These are phyloP conservation scores for Hylaeus volcanicus DNA, from an alignment of 1,140 invertebrate genomes.

Conservation along the genomic window DNA sequence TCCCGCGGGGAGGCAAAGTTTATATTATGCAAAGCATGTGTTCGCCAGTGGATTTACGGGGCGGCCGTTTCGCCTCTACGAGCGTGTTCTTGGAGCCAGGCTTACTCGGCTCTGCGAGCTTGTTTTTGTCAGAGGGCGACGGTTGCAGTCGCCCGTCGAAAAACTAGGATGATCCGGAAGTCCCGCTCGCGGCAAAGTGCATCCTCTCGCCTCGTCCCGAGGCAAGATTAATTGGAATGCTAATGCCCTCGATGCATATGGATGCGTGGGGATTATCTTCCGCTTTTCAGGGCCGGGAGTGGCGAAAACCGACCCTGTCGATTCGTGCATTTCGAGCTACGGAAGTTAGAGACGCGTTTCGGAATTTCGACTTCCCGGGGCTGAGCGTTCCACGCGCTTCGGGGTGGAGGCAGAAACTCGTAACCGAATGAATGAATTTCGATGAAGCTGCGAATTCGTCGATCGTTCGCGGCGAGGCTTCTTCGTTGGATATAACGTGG, in stretches of 20 bases:
- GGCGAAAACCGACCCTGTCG: background rate
- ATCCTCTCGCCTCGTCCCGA: background rate
- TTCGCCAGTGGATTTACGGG: conserved; percentile 76
- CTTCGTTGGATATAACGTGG: background rate
- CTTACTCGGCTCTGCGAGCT: conserved; percentile 40
- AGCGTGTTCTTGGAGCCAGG: conserved; percentile 44
- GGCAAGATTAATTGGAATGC: conserved; percentile 46
- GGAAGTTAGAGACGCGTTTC: conserved; percentile 24
- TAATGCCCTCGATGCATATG: conserved; percentile 51
- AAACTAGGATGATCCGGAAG: conserved; percentile 47
- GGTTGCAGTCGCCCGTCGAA: background rate
- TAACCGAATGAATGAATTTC: conserved; percentile 35
- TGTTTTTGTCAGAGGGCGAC: conserved; percentile 59
- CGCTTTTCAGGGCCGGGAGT: background rate
- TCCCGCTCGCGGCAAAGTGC: conserved; percentile 29
- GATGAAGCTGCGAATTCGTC: conserved; percentile 18
- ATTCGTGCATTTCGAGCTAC: background rate
- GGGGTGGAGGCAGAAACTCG: background rate
- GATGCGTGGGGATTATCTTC: conserved; percentile 37
- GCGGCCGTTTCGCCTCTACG: conserved; percentile 73
- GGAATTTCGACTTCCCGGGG: conserved; percentile 1
- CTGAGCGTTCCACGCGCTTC: background rate
- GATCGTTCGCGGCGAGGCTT: background rate
- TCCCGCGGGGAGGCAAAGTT: conserved; percentile 69
- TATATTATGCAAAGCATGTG: conserved; percentile 80